A percentile compares a stretch with the other conserved stretches of the same genome.
phyloP scores from a whole-genome alignment of 2,797 vertebrate species.

The Ceryle rudis region DNA sequence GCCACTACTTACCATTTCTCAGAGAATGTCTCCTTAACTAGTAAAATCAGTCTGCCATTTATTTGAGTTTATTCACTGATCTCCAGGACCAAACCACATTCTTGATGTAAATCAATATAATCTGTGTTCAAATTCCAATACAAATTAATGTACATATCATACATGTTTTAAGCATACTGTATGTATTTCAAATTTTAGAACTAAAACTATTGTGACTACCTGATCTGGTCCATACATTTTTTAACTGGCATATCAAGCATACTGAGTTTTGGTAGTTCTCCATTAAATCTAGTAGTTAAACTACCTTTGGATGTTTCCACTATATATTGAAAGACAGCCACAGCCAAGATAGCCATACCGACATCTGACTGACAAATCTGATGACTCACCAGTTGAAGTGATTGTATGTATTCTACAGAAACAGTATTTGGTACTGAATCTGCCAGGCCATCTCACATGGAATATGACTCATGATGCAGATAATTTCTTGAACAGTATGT shows the following conservation, averaged over 20 bases:
- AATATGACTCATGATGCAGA: neutral
- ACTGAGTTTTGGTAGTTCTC: neutral
- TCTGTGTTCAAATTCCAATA: neutral
- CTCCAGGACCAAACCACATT: neutral
- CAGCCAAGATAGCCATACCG: neutral
- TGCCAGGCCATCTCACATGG: neutral
- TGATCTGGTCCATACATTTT: neutral
- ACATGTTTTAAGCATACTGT: neutral
- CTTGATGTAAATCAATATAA: neutral
- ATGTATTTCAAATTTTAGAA: neutral
- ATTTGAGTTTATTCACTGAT: neutral
- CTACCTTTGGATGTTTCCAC: neutral
- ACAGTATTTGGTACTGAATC: neutral
- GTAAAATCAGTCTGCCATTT: neutral
- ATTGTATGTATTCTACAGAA: neutral
- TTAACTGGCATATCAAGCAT: neutral
- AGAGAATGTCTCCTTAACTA: neutral
- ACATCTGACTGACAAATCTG: neutral
- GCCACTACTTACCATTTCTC: neutral
- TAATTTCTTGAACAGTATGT: neutral
- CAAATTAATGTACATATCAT: fast-evolving
- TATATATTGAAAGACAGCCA: neutral
- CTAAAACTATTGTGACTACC: neutral
- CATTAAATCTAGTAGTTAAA: neutral
- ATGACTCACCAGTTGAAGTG: neutral